These are phyloP conservation scores for Hippopotamus amphibius DNA, from an alignment of 2,113 vertebrate genomes.

Conservation along the genomic window DNA sequence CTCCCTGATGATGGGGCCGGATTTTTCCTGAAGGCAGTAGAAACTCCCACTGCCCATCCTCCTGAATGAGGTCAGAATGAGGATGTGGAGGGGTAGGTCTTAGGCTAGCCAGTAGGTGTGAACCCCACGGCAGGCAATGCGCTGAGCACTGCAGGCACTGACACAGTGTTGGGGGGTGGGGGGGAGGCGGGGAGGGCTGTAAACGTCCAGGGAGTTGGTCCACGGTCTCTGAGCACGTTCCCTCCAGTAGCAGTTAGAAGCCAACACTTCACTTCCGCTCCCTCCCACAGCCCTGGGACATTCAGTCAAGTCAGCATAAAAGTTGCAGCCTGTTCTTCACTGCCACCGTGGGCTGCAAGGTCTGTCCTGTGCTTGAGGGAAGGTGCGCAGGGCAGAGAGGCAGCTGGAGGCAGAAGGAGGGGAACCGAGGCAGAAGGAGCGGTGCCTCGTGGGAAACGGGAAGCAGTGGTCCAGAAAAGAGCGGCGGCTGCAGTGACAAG, in stretches of 20 bases:
- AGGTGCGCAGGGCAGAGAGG: neutral
- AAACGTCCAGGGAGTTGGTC: neutral
- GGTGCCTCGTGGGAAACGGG: fast-evolving
- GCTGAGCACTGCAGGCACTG: neutral
- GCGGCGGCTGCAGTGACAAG: conserved; percentile 7
- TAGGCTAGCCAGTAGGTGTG: no score
- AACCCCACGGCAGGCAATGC: neutral
- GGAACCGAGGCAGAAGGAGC: neutral
- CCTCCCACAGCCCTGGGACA: neutral
- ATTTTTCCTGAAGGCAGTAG: neutral
- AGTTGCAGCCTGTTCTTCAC: neutral
- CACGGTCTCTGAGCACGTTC: neutral
- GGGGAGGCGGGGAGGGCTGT: fast-evolving
- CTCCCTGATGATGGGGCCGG: neutral
- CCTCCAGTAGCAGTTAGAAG: neutral
- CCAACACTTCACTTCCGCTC: neutral
- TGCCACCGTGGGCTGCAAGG: fast-evolving
- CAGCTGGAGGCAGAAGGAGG: neutral
- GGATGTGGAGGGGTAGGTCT: neutral
- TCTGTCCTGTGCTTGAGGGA: neutral
- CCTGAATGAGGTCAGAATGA: neutral
- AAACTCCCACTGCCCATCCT: neutral
- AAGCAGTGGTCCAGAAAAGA: conserved; percentile 15
- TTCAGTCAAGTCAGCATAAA: neutral
- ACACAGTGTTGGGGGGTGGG: neutral